Percentiles rank a stretch among this genome's conserved stretches.
Evolutionary conservation across 2,113 vertebrate genomes (phyloP).

Genomic region (Elanus axillaris): DNA sequence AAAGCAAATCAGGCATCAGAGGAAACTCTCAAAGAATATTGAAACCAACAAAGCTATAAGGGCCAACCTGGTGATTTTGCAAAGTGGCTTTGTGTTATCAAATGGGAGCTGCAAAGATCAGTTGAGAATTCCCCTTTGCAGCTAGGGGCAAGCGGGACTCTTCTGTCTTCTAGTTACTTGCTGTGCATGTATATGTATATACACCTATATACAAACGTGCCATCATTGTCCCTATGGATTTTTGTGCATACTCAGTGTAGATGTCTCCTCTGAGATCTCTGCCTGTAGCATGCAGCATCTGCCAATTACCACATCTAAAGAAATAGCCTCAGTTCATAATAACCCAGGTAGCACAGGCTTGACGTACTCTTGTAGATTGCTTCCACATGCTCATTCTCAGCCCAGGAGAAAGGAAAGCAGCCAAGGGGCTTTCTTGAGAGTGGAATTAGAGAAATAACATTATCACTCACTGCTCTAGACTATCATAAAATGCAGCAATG

Average conservation of each 20-base stretch:
- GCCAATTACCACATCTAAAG: not conserved
- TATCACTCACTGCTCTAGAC: not conserved
- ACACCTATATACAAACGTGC: rapidly evolving
- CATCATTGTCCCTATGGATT: not conserved
- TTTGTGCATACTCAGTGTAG: not conserved
- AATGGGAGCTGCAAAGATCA: not conserved
- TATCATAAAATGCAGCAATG: not conserved
- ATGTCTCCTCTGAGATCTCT: not conserved
- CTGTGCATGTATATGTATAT: not conserved
- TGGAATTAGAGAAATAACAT: not conserved
- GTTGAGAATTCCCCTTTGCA: not conserved
- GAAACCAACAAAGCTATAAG: constrained; percentile 2
- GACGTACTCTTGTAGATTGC: not conserved
- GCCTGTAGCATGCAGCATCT: not conserved
- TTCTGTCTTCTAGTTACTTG: not conserved
- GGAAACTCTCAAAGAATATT: constrained; percentile 24
- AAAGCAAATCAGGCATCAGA: constrained; percentile 41
- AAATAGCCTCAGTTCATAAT: not conserved
- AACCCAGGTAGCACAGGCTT: not conserved
- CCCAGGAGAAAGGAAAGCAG: not conserved
- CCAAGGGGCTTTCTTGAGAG: not conserved
- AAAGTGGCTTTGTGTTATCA: not conserved
- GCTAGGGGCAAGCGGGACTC: not conserved
- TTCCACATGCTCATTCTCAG: not conserved
- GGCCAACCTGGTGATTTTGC: not conserved